phyloP scores from a whole-genome alignment of 2,113 vertebrate genomes.

The Panurus biarmicus region DNA sequence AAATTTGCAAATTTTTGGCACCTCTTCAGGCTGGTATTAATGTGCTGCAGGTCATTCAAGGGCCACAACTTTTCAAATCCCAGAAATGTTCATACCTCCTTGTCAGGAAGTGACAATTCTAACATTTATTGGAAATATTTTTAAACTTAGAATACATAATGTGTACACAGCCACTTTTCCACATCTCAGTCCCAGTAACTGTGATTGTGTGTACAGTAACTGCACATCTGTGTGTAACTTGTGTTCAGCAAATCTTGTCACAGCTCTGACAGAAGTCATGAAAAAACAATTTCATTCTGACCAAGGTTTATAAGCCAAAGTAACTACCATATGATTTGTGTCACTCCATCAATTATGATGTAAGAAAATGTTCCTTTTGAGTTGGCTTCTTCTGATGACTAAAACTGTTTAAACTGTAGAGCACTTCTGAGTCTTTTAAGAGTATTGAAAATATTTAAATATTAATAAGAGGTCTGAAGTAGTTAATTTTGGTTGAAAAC shows the following conservation, averaged over 20 bases:
- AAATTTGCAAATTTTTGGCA: not conserved
- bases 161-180: not conserved
- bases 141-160: not conserved
- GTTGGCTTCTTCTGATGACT: not conserved
- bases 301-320: not conserved
- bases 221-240: not conserved
- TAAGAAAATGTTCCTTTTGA: not conserved
- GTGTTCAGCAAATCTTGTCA: not conserved
- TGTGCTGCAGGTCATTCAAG: not conserved
- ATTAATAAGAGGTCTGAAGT: not conserved
- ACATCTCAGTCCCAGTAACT: not conserved
- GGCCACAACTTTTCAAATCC: not conserved
- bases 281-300: not conserved
- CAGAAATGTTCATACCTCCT: not conserved
- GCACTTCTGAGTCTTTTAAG: not conserved
- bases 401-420: not conserved
- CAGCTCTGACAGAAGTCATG: not conserved
- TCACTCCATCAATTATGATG: not conserved
- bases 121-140: not conserved
- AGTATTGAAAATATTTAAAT: not conserved
- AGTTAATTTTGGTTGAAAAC: not conserved
- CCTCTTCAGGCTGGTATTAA: not conserved
- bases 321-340: not conserved
- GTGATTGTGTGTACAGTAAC: not conserved
- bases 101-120: not conserved